Percentiles rank a stretch among this genome's conserved stretches.
These are phyloP conservation scores for Bambusicola thoracicus DNA, from an alignment of 2,113 vertebrate genomes.

Conservation along the genomic window DNA sequence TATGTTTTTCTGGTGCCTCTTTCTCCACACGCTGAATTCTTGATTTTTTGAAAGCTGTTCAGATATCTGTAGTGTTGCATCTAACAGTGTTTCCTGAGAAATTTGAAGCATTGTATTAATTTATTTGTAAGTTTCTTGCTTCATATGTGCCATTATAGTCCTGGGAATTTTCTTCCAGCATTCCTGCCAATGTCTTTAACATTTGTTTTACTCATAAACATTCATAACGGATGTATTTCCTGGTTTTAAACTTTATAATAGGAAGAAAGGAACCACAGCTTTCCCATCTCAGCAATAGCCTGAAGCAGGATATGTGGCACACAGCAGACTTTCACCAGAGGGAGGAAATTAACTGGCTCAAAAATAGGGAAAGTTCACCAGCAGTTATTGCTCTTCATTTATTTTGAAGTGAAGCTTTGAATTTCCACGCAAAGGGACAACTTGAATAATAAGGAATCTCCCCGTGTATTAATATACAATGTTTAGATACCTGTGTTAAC, in stretches of 20 bases:
- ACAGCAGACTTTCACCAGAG: slow-evolving; percentile 2
- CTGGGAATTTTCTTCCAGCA: not conserved
- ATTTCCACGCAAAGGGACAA: not conserved
- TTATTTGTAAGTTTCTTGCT: slow-evolving; percentile 1
- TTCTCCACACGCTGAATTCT: not conserved
- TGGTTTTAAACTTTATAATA: slow-evolving; percentile 30
- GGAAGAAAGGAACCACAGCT: slow-evolving; percentile 42
- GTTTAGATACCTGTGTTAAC: not conserved
- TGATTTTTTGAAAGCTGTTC: not conserved
- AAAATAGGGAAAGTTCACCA: slow-evolving; percentile 6
- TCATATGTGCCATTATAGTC: not conserved
- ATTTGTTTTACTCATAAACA: slow-evolving; percentile 28
- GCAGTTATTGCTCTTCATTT: not conserved
- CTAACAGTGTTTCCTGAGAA: not conserved
- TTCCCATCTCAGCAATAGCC: not conserved
- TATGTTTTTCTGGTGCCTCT: not conserved
- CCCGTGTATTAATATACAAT: not conserved
- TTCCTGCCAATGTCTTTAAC: slow-evolving; percentile 18
- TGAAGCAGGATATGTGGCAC: slow-evolving; percentile 32
- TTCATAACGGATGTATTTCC: slow-evolving; percentile 38
- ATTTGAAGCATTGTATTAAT: not conserved
- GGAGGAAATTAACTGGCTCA: slow-evolving; percentile 32
- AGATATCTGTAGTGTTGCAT: not conserved
- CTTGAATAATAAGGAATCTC: not conserved
- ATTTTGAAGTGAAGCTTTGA: not conserved